Evolutionary conservation across 1,140 invertebrate genomes (phyloP).

Genomic region (Aporrectodea caliginosa): DNA sequence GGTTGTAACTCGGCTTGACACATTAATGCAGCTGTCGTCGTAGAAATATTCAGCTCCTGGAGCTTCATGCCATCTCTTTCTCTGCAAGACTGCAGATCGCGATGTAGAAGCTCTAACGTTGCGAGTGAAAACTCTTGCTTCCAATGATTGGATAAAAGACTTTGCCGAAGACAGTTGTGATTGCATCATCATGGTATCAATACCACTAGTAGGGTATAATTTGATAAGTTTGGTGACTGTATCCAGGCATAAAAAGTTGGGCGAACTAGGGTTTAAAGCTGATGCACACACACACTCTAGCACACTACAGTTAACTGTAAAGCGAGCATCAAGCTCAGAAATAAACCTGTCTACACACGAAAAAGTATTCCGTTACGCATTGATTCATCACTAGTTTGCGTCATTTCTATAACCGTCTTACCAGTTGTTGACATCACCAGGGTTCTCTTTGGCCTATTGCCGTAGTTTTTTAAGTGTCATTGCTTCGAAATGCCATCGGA

Average conservation of each 20-base stretch:
- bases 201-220: not conserved
- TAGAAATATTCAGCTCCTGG: too few relatives aligned
- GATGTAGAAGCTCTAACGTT: too few relatives aligned
- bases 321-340: not conserved
- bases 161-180: not conserved
- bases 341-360: not conserved
- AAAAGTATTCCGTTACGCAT: not conserved
- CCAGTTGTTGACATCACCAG: not conserved
- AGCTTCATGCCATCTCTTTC: too few relatives aligned
- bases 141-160: not conserved
- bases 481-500: not conserved
- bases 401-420: not conserved
- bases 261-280: not conserved
- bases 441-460: not conserved
- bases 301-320: not conserved
- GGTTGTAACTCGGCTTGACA: too few relatives aligned
- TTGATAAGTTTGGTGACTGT: not conserved
- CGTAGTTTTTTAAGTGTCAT: not conserved
- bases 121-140: not conserved
- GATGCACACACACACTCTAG: not conserved
- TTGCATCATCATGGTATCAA: not conserved
- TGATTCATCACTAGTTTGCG: not conserved
- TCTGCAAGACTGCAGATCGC: too few relatives aligned
- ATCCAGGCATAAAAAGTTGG: not conserved
- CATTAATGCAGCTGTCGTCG: too few relatives aligned